Percentiles rank a stretch among this genome's conserved stretches.
Evolutionary conservation across 1,140 invertebrate genomes (phyloP).

Genomic region (Trichogramma pretiosum): DNA sequence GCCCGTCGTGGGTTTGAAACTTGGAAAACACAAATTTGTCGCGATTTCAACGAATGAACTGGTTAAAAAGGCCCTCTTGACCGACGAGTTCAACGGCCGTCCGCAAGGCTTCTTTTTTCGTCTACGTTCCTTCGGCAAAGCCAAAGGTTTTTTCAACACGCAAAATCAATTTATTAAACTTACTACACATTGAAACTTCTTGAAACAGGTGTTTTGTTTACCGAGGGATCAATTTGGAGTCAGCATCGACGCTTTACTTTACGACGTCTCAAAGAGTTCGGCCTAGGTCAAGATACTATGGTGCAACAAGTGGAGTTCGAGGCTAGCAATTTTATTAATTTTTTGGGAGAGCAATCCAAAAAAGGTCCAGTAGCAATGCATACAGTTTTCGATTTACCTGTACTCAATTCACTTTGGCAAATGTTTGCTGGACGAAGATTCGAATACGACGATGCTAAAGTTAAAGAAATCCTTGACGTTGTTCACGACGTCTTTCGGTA

Average conservation of each 20-base stretch:
- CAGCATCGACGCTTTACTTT: conserved; percentile 53
- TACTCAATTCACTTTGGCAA: conserved; percentile 65
- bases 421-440: conserved; percentile 60
- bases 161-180: too few relatives aligned
- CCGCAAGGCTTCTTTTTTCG: conserved; percentile 62
- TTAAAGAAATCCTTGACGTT: conserved; percentile 44
- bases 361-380: conserved; percentile 43
- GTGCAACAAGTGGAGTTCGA: conserved; percentile 51
- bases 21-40: conserved; percentile 53
- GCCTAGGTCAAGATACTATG: conserved; percentile 53
- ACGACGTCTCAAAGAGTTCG: conserved; percentile 52
- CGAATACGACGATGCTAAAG: conserved; percentile 46
- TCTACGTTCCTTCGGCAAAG: conserved; percentile 54
- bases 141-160: too few relatives aligned
- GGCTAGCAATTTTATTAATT: conserved; percentile 44
- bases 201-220: conserved; percentile 54
- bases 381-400: conserved; percentile 50
- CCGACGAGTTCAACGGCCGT: conserved; percentile 59
- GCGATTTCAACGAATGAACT: conserved; percentile 53
- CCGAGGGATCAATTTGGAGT: conserved; percentile 53
- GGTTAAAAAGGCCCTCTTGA: conserved; percentile 51
- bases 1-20: conserved; percentile 42
- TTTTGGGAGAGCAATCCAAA: conserved; percentile 26
- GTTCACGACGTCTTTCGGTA: conserved; percentile 51
- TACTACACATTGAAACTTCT: neutral